Base-by-base conservation (phyloP, 1,140 invertebrate genomes). In the Radopholus similis region DNA sequence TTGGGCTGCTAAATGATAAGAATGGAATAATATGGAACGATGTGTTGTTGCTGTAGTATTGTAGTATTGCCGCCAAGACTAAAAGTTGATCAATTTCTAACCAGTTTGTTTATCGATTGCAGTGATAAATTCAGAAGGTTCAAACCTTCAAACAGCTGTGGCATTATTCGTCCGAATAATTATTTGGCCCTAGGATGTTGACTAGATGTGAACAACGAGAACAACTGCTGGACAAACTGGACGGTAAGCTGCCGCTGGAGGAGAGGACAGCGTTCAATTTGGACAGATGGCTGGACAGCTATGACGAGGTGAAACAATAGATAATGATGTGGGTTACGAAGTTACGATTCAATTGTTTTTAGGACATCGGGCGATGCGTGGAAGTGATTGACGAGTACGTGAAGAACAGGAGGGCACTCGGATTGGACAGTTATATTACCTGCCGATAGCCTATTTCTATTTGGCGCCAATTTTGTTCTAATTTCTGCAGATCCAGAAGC, bases 351-450 rank as follows among this genome's bases (percentile, higher is more conserved):
- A 53, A 47, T 0, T 42, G 11, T 26, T 38, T 40, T 59, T 28
- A 77, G 65, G 47, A 74, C 3, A n/a, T 75, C 28, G 75, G 68
- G 23, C 23, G 18, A 23, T 70, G 66, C 35, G 74, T 21, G 15
- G 60, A 73, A n/a, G 74, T 74, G 40, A 73, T 74, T 35, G 21
- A 55, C 47, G 74, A 75, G 42, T 75, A 75, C 38, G 15, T 70
- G 4, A 37, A 47, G 18, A 74, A 70, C 65, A 44, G 72, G 21
- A 77, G 65, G 49, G 66, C 55, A 28, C 32, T 77, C 15, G 71
- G 74, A 18, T 74, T 68, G 44, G 74, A 75, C 58, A 21, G 57
- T 62, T 26, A 51, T 26, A 51, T 11, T 26, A 51, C 4, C 9
- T 51, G 13, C 30, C 6, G 26, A 18, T 18, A 44, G 8, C 8